Base-by-base conservation (phyloP, 2,797 vertebrate species). In the Astyanax mexicanus region DNA sequence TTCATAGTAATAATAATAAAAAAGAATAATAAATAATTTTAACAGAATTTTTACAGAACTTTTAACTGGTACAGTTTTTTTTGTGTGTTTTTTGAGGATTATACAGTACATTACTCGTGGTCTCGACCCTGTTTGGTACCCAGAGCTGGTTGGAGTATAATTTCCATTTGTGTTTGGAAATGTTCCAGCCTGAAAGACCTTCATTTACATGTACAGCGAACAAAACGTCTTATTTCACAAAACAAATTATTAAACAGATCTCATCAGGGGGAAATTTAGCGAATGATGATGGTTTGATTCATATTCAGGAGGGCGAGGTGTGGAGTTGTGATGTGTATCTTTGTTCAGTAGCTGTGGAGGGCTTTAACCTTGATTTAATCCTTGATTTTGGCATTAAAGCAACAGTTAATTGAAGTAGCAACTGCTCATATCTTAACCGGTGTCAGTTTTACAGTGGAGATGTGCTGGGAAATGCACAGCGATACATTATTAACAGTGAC, bases 341-440 rank as follows among this genome's bases (percentile, higher is more conserved):
- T 29, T 29, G 21, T 42, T 62, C 17, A 37, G 2, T 45, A 29
- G 64, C 55, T 49, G 29, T 19, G 23, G n/a, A 47, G 19, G 44
- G 12, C n/a, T 61, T 38, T 61, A 47, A 37, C 12, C 42, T 58
- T 42, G 52, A 17, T 62, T 49, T 51, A 29, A 32, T 57, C 44
- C 10, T 62, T 62, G 58, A 51, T 35, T 62, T 23, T 72, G 58
- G 55, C 19, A 37, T 62, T 25, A 45, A n/a, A 3, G n/a, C 27
- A 49, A 35, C 15, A 19, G 12, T 27, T 29, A n/a, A 27, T 45
- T 45, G 15, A 45, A n/a, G 15, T 25, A 27, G 42, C 25, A 45
- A 10, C 9, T 29, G 23, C 10, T 55, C 21, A 27, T 38, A 17
- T 23, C 10, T 13, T 25, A 25, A 1, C 51, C 29, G 27, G n/a